Percentiles rank a stretch among this genome's conserved stretches.
Evolutionary conservation across 2,888 invertebrate species (phyloP).

Genomic region (Athalia cordata): DNA sequence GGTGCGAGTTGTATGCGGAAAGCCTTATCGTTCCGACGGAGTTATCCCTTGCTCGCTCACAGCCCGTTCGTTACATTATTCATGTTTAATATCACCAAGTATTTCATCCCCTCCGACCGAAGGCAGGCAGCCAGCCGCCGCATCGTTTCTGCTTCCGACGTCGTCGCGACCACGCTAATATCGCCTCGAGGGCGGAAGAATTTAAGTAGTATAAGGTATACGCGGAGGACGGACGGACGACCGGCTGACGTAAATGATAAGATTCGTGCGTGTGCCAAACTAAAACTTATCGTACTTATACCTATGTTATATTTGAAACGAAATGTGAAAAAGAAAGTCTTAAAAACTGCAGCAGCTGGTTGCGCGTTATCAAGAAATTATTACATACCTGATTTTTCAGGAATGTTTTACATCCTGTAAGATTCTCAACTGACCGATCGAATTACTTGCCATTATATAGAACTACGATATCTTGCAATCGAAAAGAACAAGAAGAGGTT

Average conservation of each 20-base stretch:
- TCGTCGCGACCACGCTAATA: slow-evolving; percentile 57
- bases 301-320: too few species aligned
- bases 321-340: too few species aligned
- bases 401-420: too few species aligned
- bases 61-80: slow-evolving; percentile 68
- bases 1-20: slow-evolving; percentile 45
- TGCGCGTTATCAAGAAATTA: too few species aligned
- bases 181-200: slow-evolving; percentile 51
- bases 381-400: too few species aligned
- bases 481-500: too few species aligned
- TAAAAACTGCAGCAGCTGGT: too few species aligned
- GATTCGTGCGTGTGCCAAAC: slow-evolving; percentile 8
- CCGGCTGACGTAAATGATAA: slow-evolving; percentile 4
- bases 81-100: slow-evolving; percentile 72
- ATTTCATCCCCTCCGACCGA: slow-evolving; percentile 66
- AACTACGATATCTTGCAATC: too few species aligned
- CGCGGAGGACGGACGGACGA: slow-evolving; percentile 51
- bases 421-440: too few species aligned
- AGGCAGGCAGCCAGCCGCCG: slow-evolving; percentile 55
- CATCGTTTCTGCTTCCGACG: slow-evolving; percentile 55
- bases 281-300: too few species aligned
- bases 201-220: too few species aligned
- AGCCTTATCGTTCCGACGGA: slow-evolving; percentile 52
- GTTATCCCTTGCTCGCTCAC: slow-evolving; percentile 53
- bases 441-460: too few species aligned